These are phyloP conservation scores for Platyscapa corneri DNA, from an alignment of 1,140 invertebrate species.

Conservation along the genomic window DNA sequence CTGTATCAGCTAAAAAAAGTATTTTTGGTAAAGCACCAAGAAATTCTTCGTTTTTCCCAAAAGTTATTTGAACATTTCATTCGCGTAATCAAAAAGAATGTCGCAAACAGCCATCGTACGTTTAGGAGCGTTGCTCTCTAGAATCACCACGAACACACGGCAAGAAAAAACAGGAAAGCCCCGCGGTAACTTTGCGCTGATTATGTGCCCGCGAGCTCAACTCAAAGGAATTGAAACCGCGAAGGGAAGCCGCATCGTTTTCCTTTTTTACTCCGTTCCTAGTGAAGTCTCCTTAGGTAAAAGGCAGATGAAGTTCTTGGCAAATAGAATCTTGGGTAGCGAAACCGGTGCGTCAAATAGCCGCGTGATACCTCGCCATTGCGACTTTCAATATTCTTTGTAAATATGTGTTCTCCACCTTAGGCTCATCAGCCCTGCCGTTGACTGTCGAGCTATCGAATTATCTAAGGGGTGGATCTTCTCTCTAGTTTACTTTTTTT, in stretches of 20 bases:
- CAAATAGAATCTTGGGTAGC: neutral
- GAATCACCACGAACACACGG: too few relatives aligned
- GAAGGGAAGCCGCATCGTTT: too few relatives aligned
- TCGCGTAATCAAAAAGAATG: neutral
- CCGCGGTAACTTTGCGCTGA: neutral
- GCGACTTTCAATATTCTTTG: constrained; percentile 12
- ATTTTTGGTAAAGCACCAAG: neutral
- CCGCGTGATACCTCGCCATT: neutral
- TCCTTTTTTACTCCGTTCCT: too few relatives aligned
- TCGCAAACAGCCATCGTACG: too few relatives aligned
- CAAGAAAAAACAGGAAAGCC: neutral
- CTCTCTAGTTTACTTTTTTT: neutral
- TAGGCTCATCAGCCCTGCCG: neutral
- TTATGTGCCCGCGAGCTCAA: neutral
- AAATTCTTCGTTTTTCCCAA: neutral
- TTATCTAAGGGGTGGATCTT: neutral
- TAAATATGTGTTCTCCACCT: constrained; percentile 14
- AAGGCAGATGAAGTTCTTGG: neutral
- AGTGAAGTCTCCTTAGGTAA: neutral
- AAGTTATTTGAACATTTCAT: neutral
- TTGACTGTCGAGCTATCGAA: neutral
- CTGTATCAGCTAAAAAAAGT: neutral
- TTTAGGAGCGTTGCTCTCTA: too few relatives aligned
- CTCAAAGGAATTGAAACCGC: neutral
- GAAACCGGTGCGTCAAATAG: neutral